Conservation (phyloP, 2,113 vertebrate species). For the Papio anubis region DNA sequence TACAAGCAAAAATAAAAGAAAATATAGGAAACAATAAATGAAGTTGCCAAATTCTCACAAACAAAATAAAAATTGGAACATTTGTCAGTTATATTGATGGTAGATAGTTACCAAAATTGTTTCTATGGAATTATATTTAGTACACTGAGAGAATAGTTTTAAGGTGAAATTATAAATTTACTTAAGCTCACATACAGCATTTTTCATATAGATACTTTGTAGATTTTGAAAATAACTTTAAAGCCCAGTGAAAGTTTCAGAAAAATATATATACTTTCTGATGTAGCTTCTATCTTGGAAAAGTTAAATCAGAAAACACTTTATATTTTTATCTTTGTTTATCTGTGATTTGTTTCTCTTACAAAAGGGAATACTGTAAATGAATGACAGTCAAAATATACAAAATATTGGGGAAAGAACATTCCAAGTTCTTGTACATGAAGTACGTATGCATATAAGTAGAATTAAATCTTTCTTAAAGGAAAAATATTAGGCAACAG, state of each 20-base stretch:
- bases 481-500: constrained; percentile 62
- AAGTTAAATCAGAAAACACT: background rate
- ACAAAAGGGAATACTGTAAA: background rate
- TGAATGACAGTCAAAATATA: background rate
- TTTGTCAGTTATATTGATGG: background rate
- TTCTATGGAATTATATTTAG: background rate
- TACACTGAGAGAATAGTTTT: background rate
- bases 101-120: background rate
- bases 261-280: background rate
- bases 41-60: background rate
- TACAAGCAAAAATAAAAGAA: background rate
- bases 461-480: constrained; percentile 50
- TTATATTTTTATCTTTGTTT: background rate
- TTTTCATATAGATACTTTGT: background rate
- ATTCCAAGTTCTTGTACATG: background rate
- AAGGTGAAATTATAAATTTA: background rate
- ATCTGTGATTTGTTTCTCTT: background rate
- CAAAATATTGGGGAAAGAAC: background rate
- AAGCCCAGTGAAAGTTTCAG: background rate
- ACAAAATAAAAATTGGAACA: background rate
- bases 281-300: background rate
- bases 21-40: background rate
- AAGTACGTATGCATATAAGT: background rate
- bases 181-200: background rate
- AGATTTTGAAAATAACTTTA: constrained; percentile 7